phyloP scores from a whole-genome alignment of 2,113 vertebrate genomes.

The Xenus cinereus region DNA sequence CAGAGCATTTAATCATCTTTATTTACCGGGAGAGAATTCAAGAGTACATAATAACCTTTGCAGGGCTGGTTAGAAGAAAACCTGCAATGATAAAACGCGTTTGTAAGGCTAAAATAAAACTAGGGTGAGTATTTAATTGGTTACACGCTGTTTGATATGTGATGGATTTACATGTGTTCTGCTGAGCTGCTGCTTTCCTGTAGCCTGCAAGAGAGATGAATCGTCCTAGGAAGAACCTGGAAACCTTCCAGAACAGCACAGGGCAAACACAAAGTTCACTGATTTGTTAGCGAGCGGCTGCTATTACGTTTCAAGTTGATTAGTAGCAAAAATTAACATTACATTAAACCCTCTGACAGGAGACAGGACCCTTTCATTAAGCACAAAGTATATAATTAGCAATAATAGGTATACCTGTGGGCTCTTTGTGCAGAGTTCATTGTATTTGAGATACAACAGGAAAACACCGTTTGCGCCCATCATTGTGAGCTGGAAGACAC shows the following conservation, averaged over 20 bases:
- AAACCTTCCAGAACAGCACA: neutral
- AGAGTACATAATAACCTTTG: neutral
- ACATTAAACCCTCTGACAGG: constrained; percentile 28
- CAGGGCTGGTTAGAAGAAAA: neutral
- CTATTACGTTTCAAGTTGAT: constrained; percentile 42
- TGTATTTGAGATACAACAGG: neutral
- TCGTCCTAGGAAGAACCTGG: neutral
- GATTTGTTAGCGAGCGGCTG: neutral
- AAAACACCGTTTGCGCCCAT: neutral
- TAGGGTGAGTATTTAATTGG: constrained; percentile 8
- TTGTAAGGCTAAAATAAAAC: neutral
- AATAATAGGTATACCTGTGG: neutral
- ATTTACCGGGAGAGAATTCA: neutral
- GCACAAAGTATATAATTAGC: constrained; percentile 24
- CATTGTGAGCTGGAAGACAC: neutral
- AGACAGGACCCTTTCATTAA: constrained; percentile 12
- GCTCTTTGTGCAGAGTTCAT: neutral
- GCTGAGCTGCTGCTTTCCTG: neutral
- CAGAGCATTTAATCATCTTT: neutral
- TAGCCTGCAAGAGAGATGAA: neutral
- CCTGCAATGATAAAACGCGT: neutral
- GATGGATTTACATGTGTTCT: neutral
- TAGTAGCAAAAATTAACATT: constrained; percentile 28
- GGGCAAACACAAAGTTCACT: constrained; percentile 29
- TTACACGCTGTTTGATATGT: neutral